A percentile compares a stretch with the other conserved stretches of the same genome.
Evolutionary conservation across 2,797 vertebrate genomes (phyloP).

Genomic region (Tadarida brasiliensis): DNA sequence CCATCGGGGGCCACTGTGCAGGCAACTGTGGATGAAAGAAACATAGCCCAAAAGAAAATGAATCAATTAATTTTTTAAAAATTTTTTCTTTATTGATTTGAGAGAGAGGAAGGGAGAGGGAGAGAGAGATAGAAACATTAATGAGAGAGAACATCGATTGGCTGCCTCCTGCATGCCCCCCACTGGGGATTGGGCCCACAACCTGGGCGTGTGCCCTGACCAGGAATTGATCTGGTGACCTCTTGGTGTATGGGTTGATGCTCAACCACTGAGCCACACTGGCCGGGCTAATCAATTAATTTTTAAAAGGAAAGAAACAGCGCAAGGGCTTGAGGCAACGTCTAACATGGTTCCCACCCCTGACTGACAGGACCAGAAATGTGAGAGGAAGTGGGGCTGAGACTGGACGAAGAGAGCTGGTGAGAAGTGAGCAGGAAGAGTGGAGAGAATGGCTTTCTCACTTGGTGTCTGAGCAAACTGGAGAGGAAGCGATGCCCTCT

Average conservation of each 20-base stretch:
- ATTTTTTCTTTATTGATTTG: too few relatives aligned
- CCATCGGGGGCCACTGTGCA: too few relatives aligned
- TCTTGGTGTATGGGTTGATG: too few relatives aligned
- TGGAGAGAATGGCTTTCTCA: not conserved
- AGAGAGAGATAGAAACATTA: too few relatives aligned
- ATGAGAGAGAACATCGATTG: too few relatives aligned
- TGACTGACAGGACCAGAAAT: not conserved
- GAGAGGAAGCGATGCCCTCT: not conserved
- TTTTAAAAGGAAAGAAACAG: not conserved
- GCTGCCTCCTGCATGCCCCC: too few relatives aligned
- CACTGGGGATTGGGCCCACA: too few relatives aligned
- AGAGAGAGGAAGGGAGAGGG: too few relatives aligned
- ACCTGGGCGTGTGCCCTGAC: too few relatives aligned
- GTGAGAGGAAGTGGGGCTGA: not conserved
- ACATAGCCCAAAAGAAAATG: not conserved
- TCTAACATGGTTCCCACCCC: not conserved
- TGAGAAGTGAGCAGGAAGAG: not conserved
- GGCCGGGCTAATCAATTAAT: not conserved
- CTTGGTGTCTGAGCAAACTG: not conserved
- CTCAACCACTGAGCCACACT: too few relatives aligned
- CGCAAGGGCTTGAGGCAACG: too few relatives aligned
- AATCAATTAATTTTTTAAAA: not conserved
- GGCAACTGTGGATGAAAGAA: not conserved
- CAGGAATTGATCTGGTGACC: too few relatives aligned
- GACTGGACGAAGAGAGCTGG: not conserved